These are phyloP conservation scores for Hemicrepidius hirtus DNA, from an alignment of 2,888 invertebrate species.

Conservation along the genomic window DNA sequence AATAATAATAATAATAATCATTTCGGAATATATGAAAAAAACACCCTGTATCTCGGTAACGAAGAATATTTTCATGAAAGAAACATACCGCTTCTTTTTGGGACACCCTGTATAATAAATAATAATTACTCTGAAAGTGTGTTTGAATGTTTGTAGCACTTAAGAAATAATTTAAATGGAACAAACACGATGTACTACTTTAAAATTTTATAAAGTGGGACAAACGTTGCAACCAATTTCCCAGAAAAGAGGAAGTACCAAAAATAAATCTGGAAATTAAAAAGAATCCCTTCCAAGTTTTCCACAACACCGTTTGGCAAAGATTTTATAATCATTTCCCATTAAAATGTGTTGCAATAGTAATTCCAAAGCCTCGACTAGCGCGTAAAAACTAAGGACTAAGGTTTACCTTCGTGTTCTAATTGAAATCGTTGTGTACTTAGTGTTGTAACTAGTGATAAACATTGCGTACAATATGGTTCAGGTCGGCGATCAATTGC, in stretches of 20 bases:
- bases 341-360: background rate
- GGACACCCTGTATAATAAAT: too few species aligned
- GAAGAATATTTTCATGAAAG: too few species aligned
- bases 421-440: conserved; percentile 39
- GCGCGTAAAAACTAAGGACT: background rate
- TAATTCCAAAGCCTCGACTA: background rate
- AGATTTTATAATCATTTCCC: background rate
- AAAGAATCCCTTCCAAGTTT: background rate
- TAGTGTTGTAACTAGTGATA: conserved; percentile 53
- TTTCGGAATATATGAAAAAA: too few species aligned
- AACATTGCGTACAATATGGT: conserved; percentile 59
- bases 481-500: conserved; percentile 62
- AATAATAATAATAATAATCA: too few species aligned
- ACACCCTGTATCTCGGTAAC: too few species aligned
- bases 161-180: too few species aligned
- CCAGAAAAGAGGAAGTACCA: background rate
- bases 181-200: too few species aligned
- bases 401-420: conserved; percentile 24
- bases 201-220: background rate
- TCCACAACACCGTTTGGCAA: background rate
- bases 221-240: background rate
- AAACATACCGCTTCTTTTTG: too few species aligned
- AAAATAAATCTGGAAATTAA: conserved; percentile 1
- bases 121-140: too few species aligned
- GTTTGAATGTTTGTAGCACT: too few species aligned